A percentile compares a stretch with the other conserved stretches of the same genome.
Conservation (phyloP, 2,888 invertebrate genomes). For the Dendrolimus houi region DNA sequence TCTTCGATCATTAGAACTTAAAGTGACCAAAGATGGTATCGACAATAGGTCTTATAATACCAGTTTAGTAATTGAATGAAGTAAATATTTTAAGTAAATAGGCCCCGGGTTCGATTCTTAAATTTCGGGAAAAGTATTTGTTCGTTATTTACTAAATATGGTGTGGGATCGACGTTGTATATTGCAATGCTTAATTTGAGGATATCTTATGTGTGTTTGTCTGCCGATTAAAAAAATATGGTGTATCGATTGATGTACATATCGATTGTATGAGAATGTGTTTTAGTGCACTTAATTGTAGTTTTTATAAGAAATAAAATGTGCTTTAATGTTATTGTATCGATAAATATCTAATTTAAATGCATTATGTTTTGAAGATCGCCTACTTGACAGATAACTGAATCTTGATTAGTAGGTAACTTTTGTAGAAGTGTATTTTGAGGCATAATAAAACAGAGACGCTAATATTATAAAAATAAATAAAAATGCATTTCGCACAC, state of each 20-base stretch:
- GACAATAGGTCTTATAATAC: conserved; percentile 28
- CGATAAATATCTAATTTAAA: background rate
- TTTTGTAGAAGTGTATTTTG: background rate
- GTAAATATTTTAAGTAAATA: background rate
- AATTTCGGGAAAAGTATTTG: no score
- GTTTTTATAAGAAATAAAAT: background rate
- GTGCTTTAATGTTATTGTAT: background rate
- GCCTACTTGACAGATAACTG: no score
- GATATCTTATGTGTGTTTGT: no score
- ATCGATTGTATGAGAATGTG: no score
- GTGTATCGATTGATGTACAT: no score
- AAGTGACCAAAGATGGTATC: conserved; percentile 26
- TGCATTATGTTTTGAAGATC: background rate
- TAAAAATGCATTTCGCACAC: no score
- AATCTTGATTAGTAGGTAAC: background rate
- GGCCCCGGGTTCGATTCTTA: no score
- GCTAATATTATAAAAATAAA: no score
- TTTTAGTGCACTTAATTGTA: no score
- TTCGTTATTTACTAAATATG: background rate
- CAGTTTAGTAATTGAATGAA: conserved; percentile 18
- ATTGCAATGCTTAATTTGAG: no score
- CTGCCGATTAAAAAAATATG: no score
- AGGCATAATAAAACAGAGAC: background rate
- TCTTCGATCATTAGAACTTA: conserved; percentile 25
- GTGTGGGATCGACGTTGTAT: no score